A percentile compares a stretch with the other conserved stretches of the same genome.
Conservation (phyloP, 2,797 vertebrate species). For the Chloroceryle inda region DNA sequence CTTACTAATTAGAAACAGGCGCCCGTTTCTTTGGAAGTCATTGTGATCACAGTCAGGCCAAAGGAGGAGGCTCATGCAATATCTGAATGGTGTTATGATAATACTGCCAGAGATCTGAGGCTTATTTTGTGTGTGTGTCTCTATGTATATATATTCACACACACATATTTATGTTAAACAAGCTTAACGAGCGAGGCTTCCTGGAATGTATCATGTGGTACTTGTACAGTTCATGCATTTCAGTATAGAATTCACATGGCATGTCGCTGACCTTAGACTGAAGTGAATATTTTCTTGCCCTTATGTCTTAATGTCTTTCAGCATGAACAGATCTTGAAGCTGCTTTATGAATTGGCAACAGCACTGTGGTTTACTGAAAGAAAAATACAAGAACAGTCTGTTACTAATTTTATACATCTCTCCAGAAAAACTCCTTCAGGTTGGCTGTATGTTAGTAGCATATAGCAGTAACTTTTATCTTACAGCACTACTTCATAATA, state of each 20-base stretch:
- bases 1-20: conserved; percentile 64
- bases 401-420: conserved; percentile 12
- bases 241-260: background rate
- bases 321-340: background rate
- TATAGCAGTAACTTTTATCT: background rate
- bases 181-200: conserved; percentile 6
- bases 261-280: background rate
- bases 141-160: rapidly evolving
- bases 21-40: conserved; percentile 44
- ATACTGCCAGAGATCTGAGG: background rate
- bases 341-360: conserved; percentile 24
- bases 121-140: background rate
- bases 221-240: conserved; percentile 2
- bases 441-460: background rate
- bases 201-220: background rate
- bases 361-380: background rate
- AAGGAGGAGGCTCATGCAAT: conserved; percentile 2
- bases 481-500: background rate
- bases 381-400: background rate
- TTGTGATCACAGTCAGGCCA: background rate
- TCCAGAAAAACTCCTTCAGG: background rate
- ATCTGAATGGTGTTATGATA: background rate
- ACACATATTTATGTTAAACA: background rate
- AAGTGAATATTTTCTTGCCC: conserved; percentile 31
- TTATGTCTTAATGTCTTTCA: conserved; percentile 14